Base-by-base conservation (phyloP, 2,797 vertebrate species). In the Rallus crepitans region DNA sequence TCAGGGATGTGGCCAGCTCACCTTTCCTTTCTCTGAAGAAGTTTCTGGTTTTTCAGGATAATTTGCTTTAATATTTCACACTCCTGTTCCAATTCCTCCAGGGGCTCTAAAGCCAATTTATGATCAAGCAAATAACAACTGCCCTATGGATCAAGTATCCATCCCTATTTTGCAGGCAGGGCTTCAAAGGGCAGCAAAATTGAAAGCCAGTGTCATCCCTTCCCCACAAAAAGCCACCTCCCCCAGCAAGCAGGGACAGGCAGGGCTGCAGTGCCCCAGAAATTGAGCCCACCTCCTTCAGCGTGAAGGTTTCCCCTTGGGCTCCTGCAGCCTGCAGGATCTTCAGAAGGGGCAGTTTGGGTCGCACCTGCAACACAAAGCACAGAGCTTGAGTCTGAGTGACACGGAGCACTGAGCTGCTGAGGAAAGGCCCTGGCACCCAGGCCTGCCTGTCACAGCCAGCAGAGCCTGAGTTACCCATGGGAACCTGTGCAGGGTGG, bases 261-360 rank as follows among this genome's bases (percentile, higher is more conserved):
- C 37, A 45, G 7, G 11, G 17, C 17, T 37, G 11, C 47, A 30
- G 52, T 1, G 18, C 42, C 7, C 25, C 1, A 8, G 28, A 15
- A 73, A 6, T 13, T 12, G 23, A 12, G 7, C 97, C 85, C 94
- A 99, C 99, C 99, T 99, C 99, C 96, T 99, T 99, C 87, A 99
- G 97, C 0, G 99, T 99, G 97, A 99, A 99, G 60, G 98, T 98
- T 75, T 99, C 99, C 56, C 99, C 99, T 80, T 98, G 98, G 64
- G 99, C 99, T 25, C 99, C 99, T 16, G 99, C 99, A 85, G 98
- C 98, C 93, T 98, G 99, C 94, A 99, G 97, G 94, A 99, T 98
- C 98, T 99, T 99, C 97, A 99, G 97, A 25, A 99, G 98, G 30
- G 98, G 98, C 57, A 98, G 95, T 94, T 98, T 99, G 89, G 99